Base-by-base conservation (phyloP, 2,888 invertebrate species). In the Amphimallon solstitiale region DNA sequence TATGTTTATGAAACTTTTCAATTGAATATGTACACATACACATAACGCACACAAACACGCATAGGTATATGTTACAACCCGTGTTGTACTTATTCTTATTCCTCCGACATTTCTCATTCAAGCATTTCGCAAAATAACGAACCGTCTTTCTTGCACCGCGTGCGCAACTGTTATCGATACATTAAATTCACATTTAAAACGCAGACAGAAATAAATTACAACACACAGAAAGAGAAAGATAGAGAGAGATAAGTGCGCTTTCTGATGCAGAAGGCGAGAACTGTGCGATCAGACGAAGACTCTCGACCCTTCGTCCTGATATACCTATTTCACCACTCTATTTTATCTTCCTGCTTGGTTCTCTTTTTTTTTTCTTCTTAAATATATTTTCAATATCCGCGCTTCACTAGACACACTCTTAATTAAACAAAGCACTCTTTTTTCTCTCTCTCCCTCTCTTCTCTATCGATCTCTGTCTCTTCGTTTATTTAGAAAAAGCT, bases 121-220 rank as follows among this genome's bases (percentile, higher is more conserved):
- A 3, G 17, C 37, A 19, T 14, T 49, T 29, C 29, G 29, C 29
- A 9, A 29, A 29, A 7, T 14, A 7, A 52, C 17, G 17, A n/a
- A 52, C n/a, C 52, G 37, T 52, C 38, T 34, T 52, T 19, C 4
- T 52, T 34, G 37, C 52, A 37, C 52, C 9, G 1, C 9, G 70
- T 69, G 72, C 69, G 70, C 73, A 70, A 73, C 72, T 71, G 72
- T 71, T 73, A 74, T 73, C 71, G 72, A 72, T 72, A 74, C 72
- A 74, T 71, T 71, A 72, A 70, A 71, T 71, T 69, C 68, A 60
- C 69, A 69, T 71, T 71, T 63, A 63, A 52, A 59, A 67, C 60
- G 48, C 63, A 21, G 37, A 43, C 63, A 54, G 43, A 51, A 63
- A 63, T 63, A 63, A 63, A 63, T 67, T 63, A 45, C 63, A 19